Evolutionary conservation across 1,140 invertebrate genomes (phyloP), one percentile per base, ranked within the genome.

Genomic region (Melitaea cinxia): DNA sequence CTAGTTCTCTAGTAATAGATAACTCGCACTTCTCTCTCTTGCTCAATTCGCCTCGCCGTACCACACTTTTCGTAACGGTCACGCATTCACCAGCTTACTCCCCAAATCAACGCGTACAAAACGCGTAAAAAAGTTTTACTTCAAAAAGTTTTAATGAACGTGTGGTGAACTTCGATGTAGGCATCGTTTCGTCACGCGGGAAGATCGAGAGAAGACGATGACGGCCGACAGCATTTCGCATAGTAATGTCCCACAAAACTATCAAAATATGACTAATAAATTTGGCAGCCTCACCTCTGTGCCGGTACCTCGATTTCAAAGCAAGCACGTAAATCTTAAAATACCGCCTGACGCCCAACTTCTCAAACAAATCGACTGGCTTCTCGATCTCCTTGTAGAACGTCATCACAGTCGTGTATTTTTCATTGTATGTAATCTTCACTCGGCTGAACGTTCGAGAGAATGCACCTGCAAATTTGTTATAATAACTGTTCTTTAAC

Each of bases 361-460:
- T 64, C 4, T 85, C 67, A 49, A 79, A 91, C 1, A 91, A 19
- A 47, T 87, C 66, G 0, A 89, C 79, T 1, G 84, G 78, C 24
- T 84, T 85, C 70, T 91, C 91, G 0, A 91, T 57, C 7, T 77
- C 77, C n/a, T 86, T 90, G 58, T 87, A 87, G 54, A 91, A 91
- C 15, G 72, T 85, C 78, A 85, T 84, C 14, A 91, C 87, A 2
- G 78, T 72, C 0, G 83, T 71, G 42, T 89, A 91, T 5, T 75
- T 63, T 0, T 77, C 75, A 39, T 89, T 88, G 62, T 87, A 78
- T 0, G 86, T 90, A 4, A 91, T 58, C 62, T 91, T 91, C 10
- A 91, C 82, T 4, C 82, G 74, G 53, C 89, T 91, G 61, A 91
- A 91, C 24, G 91, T 91, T 30, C 91, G 68, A 4, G 88, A 90